Conservation (phyloP, 2,113 vertebrate species). For the Saccopteryx leptura region DNA sequence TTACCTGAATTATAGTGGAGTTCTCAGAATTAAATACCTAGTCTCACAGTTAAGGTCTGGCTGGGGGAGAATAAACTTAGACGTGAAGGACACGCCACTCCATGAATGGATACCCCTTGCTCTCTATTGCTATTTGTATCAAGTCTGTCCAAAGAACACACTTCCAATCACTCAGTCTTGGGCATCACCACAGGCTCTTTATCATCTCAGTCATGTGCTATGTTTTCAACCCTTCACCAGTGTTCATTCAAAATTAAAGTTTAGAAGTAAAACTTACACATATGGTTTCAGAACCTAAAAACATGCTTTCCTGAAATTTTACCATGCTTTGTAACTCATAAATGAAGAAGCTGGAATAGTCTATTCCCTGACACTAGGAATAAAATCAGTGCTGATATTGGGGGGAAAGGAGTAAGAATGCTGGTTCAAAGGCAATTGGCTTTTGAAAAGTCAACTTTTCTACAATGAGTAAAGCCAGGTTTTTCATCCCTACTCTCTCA, state of each 20-base stretch:
- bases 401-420: not conserved
- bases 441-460: not conserved
- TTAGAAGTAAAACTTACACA: not conserved
- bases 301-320: not conserved
- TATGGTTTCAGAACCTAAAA: not conserved
- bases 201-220: not conserved
- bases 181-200: not conserved
- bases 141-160: not conserved
- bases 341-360: not conserved
- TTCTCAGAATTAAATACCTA: not conserved
- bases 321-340: not conserved
- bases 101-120: not conserved
- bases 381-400: not conserved
- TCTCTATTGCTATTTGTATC: not conserved
- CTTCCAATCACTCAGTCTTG: not conserved
- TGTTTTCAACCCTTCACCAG: not conserved
- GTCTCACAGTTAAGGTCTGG: not conserved
- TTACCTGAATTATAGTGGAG: not conserved
- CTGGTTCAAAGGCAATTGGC: not conserved
- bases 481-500: not conserved
- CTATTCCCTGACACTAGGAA: not conserved
- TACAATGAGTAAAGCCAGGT: not conserved
- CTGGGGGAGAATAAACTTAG: not conserved
- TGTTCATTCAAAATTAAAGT: not conserved
- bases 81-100: not conserved